Evolutionary conservation across 1,140 invertebrate genomes (phyloP), one percentile per base, ranked within the genome.

Genomic region (Macrobrachium rosenbergii): DNA sequence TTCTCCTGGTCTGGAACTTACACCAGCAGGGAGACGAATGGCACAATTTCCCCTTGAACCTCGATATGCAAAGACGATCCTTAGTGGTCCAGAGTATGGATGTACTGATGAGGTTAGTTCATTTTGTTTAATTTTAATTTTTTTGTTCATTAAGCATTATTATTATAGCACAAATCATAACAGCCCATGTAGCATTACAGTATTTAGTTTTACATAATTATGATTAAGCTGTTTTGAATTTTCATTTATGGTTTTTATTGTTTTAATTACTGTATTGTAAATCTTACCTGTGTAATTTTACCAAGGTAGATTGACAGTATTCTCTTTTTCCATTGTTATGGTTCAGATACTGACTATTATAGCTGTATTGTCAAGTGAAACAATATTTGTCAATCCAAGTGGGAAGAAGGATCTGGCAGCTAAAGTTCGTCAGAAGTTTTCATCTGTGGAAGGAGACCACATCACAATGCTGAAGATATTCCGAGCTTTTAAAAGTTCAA

Each of bases 21-120:
- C 97, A 1, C 92, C 93, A 2, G 88, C 96, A 17, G 98, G 98
- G 2, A 95, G 94, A 88, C 95, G 95, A 91, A 98, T 99, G 96
- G 94, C 96, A 0, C 93, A 94, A 23, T 99, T 99, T 92, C 98
- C 98, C 0, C 92, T 99, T 67, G 97, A 99, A 92, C 98, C 98
- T 64, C 94, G 95, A 82, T 96, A 97, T 92, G 95, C 97, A 8
- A 98, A 97, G 93, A 94, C 97, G 14, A 92, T 99, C 79, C 91
- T 98, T 0, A 93, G 95, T 19, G 96, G 97, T 7, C 93, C 95
- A 21, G 94, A 96, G 72, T 95, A 95, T 90, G 94, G 94, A 8
- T 98, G 97, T 92, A 93, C 97, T 11, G 85, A 89, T 63, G 89
- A 89, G 85, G 89, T 89, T 52, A 75, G 77, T 52, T 52, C 12